Percentiles rank a stretch among this genome's conserved stretches.
These are phyloP conservation scores for Halotydeus destructor DNA, from an alignment of 1,140 invertebrate genomes.

Conservation along the genomic window DNA sequence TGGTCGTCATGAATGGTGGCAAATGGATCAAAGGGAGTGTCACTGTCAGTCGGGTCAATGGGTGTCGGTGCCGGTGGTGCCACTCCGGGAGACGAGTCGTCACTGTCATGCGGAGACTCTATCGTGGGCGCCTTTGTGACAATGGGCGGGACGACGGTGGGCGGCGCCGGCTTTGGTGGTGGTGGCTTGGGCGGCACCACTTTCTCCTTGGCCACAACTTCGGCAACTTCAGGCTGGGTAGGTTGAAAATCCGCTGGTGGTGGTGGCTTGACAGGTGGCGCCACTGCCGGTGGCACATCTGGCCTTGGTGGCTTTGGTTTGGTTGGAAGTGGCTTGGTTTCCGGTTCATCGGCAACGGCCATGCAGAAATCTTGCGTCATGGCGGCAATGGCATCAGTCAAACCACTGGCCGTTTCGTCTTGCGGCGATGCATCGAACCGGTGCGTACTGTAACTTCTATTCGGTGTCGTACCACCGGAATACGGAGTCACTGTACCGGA, in stretches of 20 bases:
- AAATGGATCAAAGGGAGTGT: slow-evolving; percentile 14
- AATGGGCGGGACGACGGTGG: too few relatives aligned
- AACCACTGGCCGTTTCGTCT: slow-evolving; percentile 2
- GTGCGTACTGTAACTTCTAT: slow-evolving; percentile 10
- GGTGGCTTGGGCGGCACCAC: too few relatives aligned
- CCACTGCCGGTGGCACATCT: too few relatives aligned
- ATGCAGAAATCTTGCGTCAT: slow-evolving; percentile 13
- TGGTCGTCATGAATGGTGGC: slow-evolving; percentile 14
- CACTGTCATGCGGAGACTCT: too few relatives aligned
- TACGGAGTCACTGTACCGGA: slow-evolving; percentile 8
- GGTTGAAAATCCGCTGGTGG: not conserved
- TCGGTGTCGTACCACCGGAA: slow-evolving; percentile 10
- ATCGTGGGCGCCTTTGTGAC: too few relatives aligned
- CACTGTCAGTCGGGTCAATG: not conserved
- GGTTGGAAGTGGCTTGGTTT: not conserved
- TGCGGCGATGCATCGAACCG: slow-evolving; percentile 10
- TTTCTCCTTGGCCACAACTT: not conserved
- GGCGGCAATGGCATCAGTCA: slow-evolving; percentile 11
- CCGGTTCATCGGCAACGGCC: slow-evolving; percentile 3
- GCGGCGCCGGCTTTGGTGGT: too few relatives aligned
- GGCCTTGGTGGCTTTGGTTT: not conserved
- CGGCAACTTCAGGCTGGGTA: slow-evolving; percentile 1
- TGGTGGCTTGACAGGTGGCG: not conserved
- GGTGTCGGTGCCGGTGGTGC: not conserved
- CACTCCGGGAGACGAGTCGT: too few relatives aligned